phyloP scores from a whole-genome alignment of 2,113 vertebrate species.

The Antechinus stuartii region DNA sequence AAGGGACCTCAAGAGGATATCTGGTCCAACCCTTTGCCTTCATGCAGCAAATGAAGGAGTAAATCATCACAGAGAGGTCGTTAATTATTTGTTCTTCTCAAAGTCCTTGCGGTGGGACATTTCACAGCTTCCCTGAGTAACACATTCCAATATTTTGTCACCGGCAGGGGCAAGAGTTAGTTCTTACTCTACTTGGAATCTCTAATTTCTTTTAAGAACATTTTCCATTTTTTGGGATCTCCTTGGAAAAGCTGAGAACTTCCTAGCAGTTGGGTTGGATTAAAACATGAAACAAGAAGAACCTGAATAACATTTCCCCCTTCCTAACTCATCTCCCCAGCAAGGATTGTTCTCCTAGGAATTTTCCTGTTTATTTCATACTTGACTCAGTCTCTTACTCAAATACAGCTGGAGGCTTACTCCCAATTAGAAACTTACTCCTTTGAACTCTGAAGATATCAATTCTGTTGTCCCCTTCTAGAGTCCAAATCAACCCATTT shows the following conservation, averaged over 20 bases:
- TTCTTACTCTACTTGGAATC: neutral
- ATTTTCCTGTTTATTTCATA: neutral
- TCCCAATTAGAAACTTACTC: neutral
- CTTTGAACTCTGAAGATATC: neutral
- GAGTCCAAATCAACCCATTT: neutral
- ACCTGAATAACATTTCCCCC: neutral
- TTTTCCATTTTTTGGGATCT: neutral
- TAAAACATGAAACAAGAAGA: neutral
- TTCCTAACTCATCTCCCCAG: neutral
- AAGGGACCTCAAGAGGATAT: neutral
- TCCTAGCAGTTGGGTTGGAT: neutral
- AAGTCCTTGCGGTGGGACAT: neutral
- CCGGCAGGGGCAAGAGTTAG: neutral
- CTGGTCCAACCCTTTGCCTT: neutral
- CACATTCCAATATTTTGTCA: neutral
- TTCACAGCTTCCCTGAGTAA: neutral
- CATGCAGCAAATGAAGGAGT: neutral
- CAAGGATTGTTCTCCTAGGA: neutral
- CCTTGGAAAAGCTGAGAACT: neutral
- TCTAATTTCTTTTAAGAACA: neutral
- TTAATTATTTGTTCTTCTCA: neutral
- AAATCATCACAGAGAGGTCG: neutral
- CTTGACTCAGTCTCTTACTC: neutral
- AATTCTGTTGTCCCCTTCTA: neutral
- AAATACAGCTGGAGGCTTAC: neutral